Percentiles rank a stretch among this genome's conserved stretches.
Conservation (phyloP, 2,113 vertebrate species). For the Gorilla gorilla region DNA sequence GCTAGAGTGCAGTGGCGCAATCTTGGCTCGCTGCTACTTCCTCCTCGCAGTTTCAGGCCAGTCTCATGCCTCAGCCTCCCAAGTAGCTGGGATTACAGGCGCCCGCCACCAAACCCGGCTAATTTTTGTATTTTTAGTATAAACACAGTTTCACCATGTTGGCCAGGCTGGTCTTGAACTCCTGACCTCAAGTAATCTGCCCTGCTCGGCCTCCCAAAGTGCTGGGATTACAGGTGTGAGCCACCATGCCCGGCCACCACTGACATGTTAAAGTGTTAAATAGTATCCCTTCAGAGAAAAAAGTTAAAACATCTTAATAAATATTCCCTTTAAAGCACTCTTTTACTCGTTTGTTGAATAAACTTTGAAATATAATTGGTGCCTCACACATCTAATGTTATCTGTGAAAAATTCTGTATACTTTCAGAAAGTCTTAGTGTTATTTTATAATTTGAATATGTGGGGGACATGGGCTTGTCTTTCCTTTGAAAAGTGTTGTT, state of each 20-base stretch:
- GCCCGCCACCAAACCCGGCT: no score
- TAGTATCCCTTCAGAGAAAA: conserved; percentile 1
- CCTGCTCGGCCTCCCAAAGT: no score
- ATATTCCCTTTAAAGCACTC: not conserved
- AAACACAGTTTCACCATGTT: no score
- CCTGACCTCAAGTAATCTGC: no score
- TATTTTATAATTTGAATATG: not conserved
- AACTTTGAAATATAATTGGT: not conserved
- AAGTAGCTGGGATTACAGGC: no score
- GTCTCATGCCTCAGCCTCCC: no score
- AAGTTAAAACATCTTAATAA: not conserved
- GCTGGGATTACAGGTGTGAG: no score
- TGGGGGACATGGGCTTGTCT: not conserved
- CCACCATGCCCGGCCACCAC: not conserved
- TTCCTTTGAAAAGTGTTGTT: conserved; percentile 38
- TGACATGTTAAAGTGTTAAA: not conserved
- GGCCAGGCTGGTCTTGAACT: no score
- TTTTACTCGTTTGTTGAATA: not conserved
- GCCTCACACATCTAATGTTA: not conserved
- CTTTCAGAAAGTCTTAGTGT: not conserved
- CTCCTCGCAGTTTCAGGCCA: no score
- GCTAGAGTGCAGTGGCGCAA: no score
- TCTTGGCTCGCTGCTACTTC: no score
- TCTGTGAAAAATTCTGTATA: not conserved
- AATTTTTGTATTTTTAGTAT: no score